Conservation (phyloP, 2,113 vertebrate species). For the Machaerirhynchus nigripectus region DNA sequence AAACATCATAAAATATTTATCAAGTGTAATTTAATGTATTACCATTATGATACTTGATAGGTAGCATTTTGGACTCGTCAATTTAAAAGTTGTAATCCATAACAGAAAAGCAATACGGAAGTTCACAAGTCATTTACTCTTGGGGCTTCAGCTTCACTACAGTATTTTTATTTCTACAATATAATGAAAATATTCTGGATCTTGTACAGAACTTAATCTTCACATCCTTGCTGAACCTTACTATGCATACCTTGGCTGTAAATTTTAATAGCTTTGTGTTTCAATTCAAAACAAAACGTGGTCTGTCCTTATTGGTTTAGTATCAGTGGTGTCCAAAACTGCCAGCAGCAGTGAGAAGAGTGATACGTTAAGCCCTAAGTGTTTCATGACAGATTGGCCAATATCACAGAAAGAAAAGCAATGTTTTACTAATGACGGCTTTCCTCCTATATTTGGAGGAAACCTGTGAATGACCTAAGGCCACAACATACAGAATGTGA, state of each 20-base stretch:
- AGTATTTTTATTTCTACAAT: not conserved
- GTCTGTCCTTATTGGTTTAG: not conserved
- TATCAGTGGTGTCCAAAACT: not conserved
- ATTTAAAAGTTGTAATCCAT: not conserved
- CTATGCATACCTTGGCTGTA: not conserved
- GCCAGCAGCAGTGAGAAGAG: not conserved
- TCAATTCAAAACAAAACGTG: not conserved
- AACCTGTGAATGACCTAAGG: not conserved
- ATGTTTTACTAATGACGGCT: not conserved
- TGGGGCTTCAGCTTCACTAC: not conserved
- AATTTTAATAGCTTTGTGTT: not conserved
- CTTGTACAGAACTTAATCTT: not conserved
- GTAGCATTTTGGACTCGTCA: not conserved
- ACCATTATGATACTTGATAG: not conserved
- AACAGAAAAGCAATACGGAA: accelerated
- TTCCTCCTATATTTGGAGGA: accelerated
- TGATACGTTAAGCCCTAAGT: not conserved
- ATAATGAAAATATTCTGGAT: not conserved
- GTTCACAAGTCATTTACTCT: not conserved
- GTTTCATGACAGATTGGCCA: not conserved
- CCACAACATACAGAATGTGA: not conserved
- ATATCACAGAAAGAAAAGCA: not conserved
- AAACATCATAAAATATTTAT: not conserved
- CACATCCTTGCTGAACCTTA: not conserved
- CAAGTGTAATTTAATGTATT: not conserved